A percentile compares a stretch with the other conserved stretches of the same genome.
Conservation (phyloP, 2,113 vertebrate species). For the Sciurus niger region DNA sequence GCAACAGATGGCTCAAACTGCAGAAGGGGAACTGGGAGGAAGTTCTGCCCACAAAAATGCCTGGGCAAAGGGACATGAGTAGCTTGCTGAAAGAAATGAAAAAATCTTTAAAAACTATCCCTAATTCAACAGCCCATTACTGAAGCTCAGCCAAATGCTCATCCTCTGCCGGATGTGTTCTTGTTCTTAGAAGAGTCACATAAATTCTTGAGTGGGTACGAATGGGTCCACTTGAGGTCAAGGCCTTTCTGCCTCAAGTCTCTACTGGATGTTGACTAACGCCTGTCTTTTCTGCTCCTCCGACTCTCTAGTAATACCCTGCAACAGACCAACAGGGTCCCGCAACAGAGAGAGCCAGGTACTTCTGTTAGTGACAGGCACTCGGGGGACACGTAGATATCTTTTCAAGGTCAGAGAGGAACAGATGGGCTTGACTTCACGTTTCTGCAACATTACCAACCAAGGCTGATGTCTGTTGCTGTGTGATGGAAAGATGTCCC, state of each 20-base stretch:
- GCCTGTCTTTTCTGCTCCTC: neutral
- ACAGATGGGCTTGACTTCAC: neutral
- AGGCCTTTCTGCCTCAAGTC: no score
- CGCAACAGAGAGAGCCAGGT: neutral
- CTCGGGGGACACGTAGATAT: neutral
- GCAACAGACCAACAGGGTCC: neutral
- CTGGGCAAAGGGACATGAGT: slow-evolving; percentile 24
- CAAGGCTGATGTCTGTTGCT: neutral
- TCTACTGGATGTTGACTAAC: neutral
- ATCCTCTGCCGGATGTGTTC: neutral
- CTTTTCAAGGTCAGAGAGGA: neutral
- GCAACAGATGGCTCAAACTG: neutral
- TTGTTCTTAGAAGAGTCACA: neutral
- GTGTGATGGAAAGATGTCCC: neutral
- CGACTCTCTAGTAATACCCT: neutral
- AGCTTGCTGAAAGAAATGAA: slow-evolving; percentile 28
- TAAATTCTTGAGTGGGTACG: neutral
- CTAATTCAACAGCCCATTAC: neutral
- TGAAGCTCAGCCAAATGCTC: neutral
- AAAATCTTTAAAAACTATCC: neutral
- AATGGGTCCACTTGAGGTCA: neutral
- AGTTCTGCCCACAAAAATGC: slow-evolving; percentile 37
- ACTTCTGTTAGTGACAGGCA: neutral
- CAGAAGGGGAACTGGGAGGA: neutral
- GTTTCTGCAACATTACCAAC: neutral